A percentile compares a stretch with the other conserved stretches of the same genome.
Evolutionary conservation across 2,113 vertebrate species (phyloP).

Genomic region (Festucalex cinctus): DNA sequence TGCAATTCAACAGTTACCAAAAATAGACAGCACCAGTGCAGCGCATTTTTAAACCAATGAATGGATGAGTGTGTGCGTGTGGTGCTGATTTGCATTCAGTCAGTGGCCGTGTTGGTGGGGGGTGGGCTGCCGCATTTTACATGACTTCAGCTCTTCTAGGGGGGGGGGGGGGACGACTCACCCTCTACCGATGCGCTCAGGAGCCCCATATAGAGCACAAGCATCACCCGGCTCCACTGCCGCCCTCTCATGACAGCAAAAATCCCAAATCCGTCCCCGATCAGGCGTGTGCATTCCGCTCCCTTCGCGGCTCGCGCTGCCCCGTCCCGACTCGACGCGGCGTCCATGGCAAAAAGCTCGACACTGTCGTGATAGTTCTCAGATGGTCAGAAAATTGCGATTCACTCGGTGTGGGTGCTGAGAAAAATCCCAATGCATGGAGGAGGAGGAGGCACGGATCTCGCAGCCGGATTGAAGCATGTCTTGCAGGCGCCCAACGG

Average conservation of each 20-base stretch:
- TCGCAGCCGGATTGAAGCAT: conserved; percentile 93
- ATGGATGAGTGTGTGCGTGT: too few species aligned
- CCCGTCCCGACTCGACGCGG: conserved; percentile 73
- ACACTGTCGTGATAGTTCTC: conserved; percentile 65
- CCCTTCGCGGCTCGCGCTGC: conserved; percentile 37
- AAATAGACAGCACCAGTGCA: conserved; percentile 16
- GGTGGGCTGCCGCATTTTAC: conserved; percentile 55
- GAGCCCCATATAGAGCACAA: conserved; percentile 83
- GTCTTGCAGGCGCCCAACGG: conserved; percentile 75
- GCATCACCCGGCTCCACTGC: conserved; percentile 85
- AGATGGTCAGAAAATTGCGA: conserved; percentile 73
- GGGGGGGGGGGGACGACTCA: conserved; percentile 72
- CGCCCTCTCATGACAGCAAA: conserved; percentile 80
- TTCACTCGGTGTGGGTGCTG: conserved; percentile 78
- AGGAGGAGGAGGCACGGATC: conserved; percentile 82
- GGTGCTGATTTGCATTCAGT: conserved; percentile 43
- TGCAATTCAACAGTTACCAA: conserved; percentile 26
- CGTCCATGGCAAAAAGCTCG: conserved; percentile 76
- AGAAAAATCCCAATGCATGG: conserved; percentile 86
- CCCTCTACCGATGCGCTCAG: conserved; percentile 82
- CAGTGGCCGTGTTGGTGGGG: conserved; percentile 29
- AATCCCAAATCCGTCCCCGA: conserved; percentile 74
- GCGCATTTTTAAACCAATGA: not conserved
- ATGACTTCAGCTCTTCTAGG: conserved; percentile 34
- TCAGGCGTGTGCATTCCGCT: conserved; percentile 76